Evolutionary conservation across 2,797 vertebrate genomes (phyloP).

Genomic region (Cyprinella venusta): DNA sequence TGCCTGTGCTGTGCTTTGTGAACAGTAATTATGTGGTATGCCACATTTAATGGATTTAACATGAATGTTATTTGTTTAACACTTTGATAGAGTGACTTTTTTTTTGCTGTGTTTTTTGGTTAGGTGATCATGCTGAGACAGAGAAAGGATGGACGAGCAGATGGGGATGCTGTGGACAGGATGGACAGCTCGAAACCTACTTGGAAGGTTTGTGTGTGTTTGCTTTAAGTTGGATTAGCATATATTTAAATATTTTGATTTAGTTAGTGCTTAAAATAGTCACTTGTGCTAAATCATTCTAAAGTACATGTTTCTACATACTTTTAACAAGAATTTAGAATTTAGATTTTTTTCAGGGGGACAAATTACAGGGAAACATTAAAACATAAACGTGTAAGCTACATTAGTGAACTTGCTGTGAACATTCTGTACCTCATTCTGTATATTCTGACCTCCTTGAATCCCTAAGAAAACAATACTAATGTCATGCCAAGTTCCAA

Average conservation of each 20-base stretch:
- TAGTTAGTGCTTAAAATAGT: not conserved
- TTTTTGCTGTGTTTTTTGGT: slow-evolving; percentile 26
- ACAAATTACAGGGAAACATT: not conserved
- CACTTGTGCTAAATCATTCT: not conserved
- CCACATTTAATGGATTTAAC: not conserved
- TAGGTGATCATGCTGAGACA: slow-evolving; percentile 77
- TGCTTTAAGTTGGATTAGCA: not conserved
- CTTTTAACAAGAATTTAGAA: not conserved
- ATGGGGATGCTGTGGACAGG: slow-evolving; percentile 74
- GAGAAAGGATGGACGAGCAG: slow-evolving; percentile 72
- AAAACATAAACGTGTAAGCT: not conserved
- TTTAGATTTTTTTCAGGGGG: not conserved
- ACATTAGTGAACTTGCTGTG: not conserved
- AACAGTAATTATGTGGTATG: slow-evolving; percentile 14
- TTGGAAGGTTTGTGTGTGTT: slow-evolving; percentile 75
- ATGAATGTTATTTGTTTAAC: not conserved
- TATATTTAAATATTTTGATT: not conserved
- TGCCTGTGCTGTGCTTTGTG: slow-evolving; percentile 9
- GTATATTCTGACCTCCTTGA: not conserved
- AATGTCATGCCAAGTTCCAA: not conserved
- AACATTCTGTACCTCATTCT: not conserved
- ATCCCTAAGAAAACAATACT: not conserved
- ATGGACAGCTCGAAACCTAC: slow-evolving; percentile 79
- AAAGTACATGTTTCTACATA: not conserved
- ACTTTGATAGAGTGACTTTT: not conserved